phyloP scores from a whole-genome alignment of 2,888 invertebrate genomes.

The Sphaeridia pumilis region DNA sequence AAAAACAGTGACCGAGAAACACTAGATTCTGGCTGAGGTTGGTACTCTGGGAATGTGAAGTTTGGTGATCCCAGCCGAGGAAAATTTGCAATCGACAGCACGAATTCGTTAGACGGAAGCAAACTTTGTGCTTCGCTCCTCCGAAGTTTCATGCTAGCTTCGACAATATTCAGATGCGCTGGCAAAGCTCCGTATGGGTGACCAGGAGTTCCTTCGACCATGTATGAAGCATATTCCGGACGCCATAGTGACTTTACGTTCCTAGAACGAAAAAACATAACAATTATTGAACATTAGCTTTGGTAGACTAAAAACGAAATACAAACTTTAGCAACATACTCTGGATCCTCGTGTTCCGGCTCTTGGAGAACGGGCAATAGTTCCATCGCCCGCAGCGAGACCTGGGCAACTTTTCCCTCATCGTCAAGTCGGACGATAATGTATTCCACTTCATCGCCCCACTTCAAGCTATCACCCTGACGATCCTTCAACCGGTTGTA shows the following conservation, averaged over 20 bases:
- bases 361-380: constrained; percentile 67
- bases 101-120: constrained; percentile 63
- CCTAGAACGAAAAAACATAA: no score
- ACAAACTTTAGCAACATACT: no score
- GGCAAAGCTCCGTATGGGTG: constrained; percentile 85
- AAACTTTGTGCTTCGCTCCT: constrained; percentile 56
- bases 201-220: constrained; percentile 98
- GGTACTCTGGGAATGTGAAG: constrained; percentile 71
- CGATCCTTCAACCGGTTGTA: constrained; percentile 78
- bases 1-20: constrained; percentile 82
- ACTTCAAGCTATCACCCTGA: constrained; percentile 85
- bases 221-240: constrained; percentile 97
- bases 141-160: constrained; percentile 82
- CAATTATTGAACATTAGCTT: no score
- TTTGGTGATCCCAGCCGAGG: constrained; percentile 79
- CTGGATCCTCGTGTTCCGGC: constrained; percentile 63
- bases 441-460: constrained; percentile 99
- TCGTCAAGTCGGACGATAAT: constrained; percentile 91
- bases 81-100: constrained; percentile 85
- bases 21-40: constrained; percentile 57
- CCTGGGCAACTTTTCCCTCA: constrained; percentile 63
- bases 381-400: constrained; percentile 70
- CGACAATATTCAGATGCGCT: constrained; percentile 95
- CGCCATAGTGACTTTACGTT: constrained; percentile 85
- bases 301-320: no score